Evolutionary conservation across 2,113 vertebrate genomes (phyloP).

Genomic region (Stegostoma tigrinum): DNA sequence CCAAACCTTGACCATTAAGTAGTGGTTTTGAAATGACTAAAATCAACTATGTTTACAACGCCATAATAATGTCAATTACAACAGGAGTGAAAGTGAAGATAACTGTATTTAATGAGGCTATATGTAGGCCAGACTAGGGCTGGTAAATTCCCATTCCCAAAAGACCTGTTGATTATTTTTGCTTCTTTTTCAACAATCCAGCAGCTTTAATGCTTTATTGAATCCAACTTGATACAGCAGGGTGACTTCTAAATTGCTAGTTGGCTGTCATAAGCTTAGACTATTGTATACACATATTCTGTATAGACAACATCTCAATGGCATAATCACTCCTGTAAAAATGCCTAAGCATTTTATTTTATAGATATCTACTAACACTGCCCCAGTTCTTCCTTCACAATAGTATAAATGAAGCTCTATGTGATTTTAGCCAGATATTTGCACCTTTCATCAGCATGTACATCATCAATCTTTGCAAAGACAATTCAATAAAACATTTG

Average conservation of each 20-base stretch:
- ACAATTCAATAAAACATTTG: neutral
- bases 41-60: neutral
- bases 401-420: too few species aligned
- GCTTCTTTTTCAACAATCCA: neutral
- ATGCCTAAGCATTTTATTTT: neutral
- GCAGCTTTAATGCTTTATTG: neutral
- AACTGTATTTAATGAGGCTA: neutral
- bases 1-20: neutral
- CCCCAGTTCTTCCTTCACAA: neutral
- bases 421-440: neutral
- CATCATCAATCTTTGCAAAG: neutral
- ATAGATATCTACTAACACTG: neutral
- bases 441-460: neutral
- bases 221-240: neutral
- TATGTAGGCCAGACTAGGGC: neutral
- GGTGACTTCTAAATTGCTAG: neutral
- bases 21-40: neutral
- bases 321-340: neutral
- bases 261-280: neutral
- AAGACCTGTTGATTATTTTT: neutral
- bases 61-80: neutral
- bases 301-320: neutral
- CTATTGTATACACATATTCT: neutral
- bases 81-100: neutral
- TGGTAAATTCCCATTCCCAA: neutral